Evolutionary conservation across 2,888 invertebrate genomes (phyloP), one percentile per base, ranked within the genome.

Genomic region (Campoplex nolae): DNA sequence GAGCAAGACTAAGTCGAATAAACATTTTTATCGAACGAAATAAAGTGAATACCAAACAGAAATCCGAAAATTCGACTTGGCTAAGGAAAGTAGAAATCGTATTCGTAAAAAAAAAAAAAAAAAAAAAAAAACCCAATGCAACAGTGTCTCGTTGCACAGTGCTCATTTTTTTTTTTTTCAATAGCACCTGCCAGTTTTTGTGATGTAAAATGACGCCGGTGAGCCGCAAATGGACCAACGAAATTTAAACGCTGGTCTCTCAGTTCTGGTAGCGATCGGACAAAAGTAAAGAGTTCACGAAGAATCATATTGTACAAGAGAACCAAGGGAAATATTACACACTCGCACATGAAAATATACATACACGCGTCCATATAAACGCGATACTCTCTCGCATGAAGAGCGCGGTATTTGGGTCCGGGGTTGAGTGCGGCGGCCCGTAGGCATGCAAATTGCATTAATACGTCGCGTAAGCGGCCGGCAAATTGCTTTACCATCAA

Each of bases 401-500:
- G 38, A 62, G 54, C 70, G 77, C 67, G 81, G 58, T 70, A 78
- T 71, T 68, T 71, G 79, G 32, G 75, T 56, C 70, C 65, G 77
- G 71, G 67, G 54, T 58, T 51, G 75, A 68, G 75, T 68, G 78
- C 42, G 68, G 74, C 78, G 54, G 74, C 84, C 86, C 88, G 83
- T 79, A 88, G 86, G 78, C 86, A 88, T 91, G 92, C 92, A 92
- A 92, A 92, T 92, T 91, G 92, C 91, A 92, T 92, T 92, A 92
- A 92, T 92, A 91, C 91, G 90, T 91, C 90, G 91, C 90, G 91
- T 92, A 92, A 91, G 91, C 91, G 91, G 87, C 88, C 89, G 90
- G 90, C 89, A 91, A 92, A 92, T 92, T 91, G 92, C 91, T 92
- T 92, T 90, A 90, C 90, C 91, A 91, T 92, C 91, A 91, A 91